phyloP scores from a whole-genome alignment of 53 echinoderm and acorn worm species.

The Stichopus horrens region DNA sequence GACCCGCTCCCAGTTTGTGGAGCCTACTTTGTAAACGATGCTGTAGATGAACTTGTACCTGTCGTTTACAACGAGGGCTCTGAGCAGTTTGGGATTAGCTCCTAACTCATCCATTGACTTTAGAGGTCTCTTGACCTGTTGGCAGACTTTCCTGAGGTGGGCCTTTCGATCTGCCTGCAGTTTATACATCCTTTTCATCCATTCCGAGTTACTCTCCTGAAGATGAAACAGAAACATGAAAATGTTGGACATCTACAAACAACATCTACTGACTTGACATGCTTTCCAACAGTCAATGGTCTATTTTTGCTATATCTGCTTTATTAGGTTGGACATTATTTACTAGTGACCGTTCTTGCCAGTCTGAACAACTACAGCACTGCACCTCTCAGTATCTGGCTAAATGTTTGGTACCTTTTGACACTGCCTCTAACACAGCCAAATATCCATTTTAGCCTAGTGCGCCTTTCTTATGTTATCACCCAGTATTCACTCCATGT shows the following conservation, averaged over 20 bases:
- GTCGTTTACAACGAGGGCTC: conserved; percentile 81
- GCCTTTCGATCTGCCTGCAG: conserved; percentile 52
- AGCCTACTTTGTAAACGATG: conserved; percentile 93
- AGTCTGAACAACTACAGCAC: too few species aligned
- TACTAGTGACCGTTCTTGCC: too few species aligned
- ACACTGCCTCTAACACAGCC: too few species aligned
- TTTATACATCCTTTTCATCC: conserved; percentile 64
- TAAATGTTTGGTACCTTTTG: too few species aligned
- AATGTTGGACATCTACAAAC: background rate
- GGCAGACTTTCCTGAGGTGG: conserved; percentile 59
- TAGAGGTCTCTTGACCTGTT: conserved; percentile 51
- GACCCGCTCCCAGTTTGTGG: conserved; percentile 91
- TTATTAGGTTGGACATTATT: background rate
- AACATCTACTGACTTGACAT: background rate
- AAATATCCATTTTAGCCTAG: too few species aligned
- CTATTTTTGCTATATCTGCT: background rate
- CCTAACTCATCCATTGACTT: conserved; percentile 53
- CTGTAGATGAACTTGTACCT: conserved; percentile 76
- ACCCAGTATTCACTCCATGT: too few species aligned
- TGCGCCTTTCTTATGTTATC: too few species aligned
- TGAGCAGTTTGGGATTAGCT: conserved; percentile 56
- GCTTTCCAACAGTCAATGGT: background rate
- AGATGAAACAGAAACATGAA: background rate
- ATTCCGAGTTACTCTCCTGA: conserved; percentile 50
- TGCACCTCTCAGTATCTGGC: too few species aligned